Conservation (phyloP, 2,797 vertebrate genomes). For the Cynodonichthys magdalenae region DNA sequence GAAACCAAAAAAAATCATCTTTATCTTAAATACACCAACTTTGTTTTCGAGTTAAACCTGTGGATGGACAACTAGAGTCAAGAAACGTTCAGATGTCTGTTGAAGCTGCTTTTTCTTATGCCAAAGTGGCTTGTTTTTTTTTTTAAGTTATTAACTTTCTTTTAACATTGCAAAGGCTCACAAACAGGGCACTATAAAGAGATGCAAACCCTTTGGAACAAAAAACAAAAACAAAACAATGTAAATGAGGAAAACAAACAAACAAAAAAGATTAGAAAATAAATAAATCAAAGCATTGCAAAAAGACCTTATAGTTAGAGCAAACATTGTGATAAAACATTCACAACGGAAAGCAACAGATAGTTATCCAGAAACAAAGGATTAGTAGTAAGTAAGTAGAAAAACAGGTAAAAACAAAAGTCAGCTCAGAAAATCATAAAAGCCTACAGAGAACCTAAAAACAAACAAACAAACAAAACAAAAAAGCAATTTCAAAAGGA, state of each 20-base stretch:
- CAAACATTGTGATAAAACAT: conserved; percentile 80
- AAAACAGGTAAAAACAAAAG: conserved; percentile 70
- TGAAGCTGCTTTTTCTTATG: conserved; percentile 78
- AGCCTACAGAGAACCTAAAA: conserved; percentile 71
- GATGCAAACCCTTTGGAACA: conserved; percentile 80
- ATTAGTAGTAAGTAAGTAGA: conserved; percentile 81
- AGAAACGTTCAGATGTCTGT: conserved; percentile 79
- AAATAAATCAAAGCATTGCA: conserved; percentile 75
- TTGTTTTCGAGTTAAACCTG: conserved; percentile 2
- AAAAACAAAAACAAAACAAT: conserved; percentile 61
- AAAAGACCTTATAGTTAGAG: conserved; percentile 80
- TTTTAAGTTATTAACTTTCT: neutral
- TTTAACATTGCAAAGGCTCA: conserved; percentile 78
- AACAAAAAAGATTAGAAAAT: conserved; percentile 6
- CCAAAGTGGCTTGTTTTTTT: conserved; percentile 71
- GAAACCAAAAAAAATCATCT: neutral
- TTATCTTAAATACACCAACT: conserved; percentile 18
- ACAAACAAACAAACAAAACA: conserved; percentile 42
- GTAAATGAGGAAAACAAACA: conserved; percentile 54
- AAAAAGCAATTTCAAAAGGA: conserved; percentile 78
- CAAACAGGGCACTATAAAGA: conserved; percentile 81
- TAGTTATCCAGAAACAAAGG: conserved; percentile 81
- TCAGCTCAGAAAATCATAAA: conserved; percentile 79
- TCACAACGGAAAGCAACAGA: conserved; percentile 85
- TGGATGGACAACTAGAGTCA: conserved; percentile 10